A percentile compares a stretch with the other conserved stretches of the same genome.
phyloP scores from a whole-genome alignment of 1,140 invertebrate genomes.

The Trissolcus basalis region DNA sequence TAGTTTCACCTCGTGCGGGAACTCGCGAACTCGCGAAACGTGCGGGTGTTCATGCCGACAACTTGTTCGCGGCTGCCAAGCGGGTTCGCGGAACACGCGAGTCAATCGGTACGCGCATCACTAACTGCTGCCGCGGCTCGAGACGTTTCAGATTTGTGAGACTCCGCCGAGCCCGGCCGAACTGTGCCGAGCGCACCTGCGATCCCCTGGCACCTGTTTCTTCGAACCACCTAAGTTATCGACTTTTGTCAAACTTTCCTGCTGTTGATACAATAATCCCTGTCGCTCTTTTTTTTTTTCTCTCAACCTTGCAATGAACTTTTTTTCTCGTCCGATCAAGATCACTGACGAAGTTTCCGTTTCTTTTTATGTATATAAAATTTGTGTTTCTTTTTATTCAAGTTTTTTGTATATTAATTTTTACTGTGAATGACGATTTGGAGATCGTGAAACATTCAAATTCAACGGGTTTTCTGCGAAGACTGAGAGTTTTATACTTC shows the following conservation, averaged over 20 bases:
- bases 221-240: slow-evolving; percentile 17
- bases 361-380: too few species aligned
- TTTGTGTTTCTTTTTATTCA: too few species aligned
- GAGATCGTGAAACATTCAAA: too few species aligned
- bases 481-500: too few species aligned
- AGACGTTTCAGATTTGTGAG: slow-evolving; percentile 1
- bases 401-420: too few species aligned
- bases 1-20: slow-evolving; percentile 32
- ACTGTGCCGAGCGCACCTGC: slow-evolving; percentile 25
- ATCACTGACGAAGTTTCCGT: too few species aligned
- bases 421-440: too few species aligned
- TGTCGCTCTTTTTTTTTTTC: too few species aligned
- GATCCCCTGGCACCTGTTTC: slow-evolving; percentile 22
- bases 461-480: too few species aligned
- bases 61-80: neutral
- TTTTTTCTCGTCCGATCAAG: too few species aligned
- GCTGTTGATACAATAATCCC: neutral
- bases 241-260: slow-evolving; percentile 2
- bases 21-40: slow-evolving; percentile 35
- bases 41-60: slow-evolving; percentile 16
- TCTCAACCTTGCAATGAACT: too few species aligned
- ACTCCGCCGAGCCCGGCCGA: slow-evolving; percentile 6
- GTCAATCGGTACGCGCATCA: slow-evolving; percentile 31
- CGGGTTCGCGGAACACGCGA: slow-evolving; percentile 10
- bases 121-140: slow-evolving; percentile 16